Percentiles rank a stretch among this genome's conserved stretches.
Evolutionary conservation across 2,797 vertebrate species (phyloP).

Genomic region (Phylloscopus collybita): DNA sequence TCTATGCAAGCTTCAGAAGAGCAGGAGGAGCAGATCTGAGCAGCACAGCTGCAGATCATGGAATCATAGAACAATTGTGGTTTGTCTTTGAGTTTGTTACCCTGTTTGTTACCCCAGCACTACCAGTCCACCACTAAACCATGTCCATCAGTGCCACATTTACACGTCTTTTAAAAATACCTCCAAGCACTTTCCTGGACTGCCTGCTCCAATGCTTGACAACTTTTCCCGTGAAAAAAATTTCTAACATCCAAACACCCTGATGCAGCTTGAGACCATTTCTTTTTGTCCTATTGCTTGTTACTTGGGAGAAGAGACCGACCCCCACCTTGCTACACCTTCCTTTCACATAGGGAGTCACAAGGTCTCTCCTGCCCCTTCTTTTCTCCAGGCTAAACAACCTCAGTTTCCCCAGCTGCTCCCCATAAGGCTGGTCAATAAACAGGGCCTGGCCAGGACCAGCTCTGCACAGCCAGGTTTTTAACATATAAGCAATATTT

Average conservation of each 20-base stretch:
- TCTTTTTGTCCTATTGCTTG: neutral
- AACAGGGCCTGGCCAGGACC: neutral
- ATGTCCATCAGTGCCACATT: rapidly evolving
- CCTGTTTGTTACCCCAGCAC: neutral
- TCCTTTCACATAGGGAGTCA: neutral
- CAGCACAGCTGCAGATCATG: neutral
- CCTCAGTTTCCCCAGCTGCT: neutral
- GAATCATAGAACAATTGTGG: neutral
- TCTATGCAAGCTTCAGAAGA: neutral
- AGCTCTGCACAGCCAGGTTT: neutral
- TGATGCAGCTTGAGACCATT: neutral
- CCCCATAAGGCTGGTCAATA: neutral
- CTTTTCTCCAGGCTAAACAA: neutral
- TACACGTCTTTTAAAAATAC: neutral
- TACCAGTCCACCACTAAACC: neutral
- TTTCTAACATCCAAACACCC: neutral
- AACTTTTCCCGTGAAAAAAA: neutral
- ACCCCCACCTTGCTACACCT: rapidly evolving
- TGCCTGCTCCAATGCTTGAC: neutral
- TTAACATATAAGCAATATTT: neutral
- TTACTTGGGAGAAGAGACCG: rapidly evolving
- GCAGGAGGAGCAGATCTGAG: neutral
- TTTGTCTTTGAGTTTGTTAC: neutral
- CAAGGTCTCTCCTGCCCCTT: neutral
- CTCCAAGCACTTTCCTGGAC: neutral